Percentiles rank a stretch among this genome's conserved stretches.
Evolutionary conservation across 1,140 invertebrate species (phyloP).

Genomic region (Psilanteris sp.): DNA sequence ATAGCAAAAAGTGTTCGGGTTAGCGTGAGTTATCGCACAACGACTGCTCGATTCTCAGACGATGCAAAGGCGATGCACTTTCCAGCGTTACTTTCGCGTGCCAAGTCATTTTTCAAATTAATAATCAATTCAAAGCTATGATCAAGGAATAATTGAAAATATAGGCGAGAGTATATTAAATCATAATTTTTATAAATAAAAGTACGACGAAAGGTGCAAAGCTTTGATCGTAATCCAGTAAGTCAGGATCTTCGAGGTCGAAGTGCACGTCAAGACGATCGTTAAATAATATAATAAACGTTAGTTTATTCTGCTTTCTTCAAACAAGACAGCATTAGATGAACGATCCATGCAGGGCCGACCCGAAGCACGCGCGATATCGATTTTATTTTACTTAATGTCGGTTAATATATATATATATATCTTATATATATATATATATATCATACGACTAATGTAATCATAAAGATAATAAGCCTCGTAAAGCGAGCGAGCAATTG

Average conservation of each 20-base stretch:
- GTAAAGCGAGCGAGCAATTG: constrained; percentile 65
- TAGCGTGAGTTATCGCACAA: constrained; percentile 65
- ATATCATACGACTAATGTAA: constrained; percentile 44
- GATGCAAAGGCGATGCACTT: constrained; percentile 51
- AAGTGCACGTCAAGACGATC: constrained; percentile 44
- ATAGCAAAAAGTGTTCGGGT: constrained; percentile 67
- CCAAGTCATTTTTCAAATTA: background rate
- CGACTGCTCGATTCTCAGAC: constrained; percentile 51
- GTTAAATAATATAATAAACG: constrained; percentile 55
- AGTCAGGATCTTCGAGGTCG: constrained; percentile 55
- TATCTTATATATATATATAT: no score
- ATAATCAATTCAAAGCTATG: background rate
- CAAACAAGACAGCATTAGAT: constrained; percentile 50
- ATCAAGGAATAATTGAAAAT: constrained; percentile 6
- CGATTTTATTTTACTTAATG: constrained; percentile 23
- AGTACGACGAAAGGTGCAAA: constrained; percentile 47
- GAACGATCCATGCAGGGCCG: constrained; percentile 78
- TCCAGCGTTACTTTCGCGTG: constrained; percentile 32
- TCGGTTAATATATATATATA: constrained; percentile 45
- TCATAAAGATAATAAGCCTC: constrained; percentile 44
- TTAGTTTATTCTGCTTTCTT: constrained; percentile 57
- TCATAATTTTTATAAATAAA: background rate
- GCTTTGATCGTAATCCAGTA: constrained; percentile 50
- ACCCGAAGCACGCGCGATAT: constrained; percentile 75
- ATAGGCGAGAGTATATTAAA: background rate